These are phyloP conservation scores for Triplophysa dalaica DNA, from an alignment of 2,113 vertebrate species.

Conservation along the genomic window DNA sequence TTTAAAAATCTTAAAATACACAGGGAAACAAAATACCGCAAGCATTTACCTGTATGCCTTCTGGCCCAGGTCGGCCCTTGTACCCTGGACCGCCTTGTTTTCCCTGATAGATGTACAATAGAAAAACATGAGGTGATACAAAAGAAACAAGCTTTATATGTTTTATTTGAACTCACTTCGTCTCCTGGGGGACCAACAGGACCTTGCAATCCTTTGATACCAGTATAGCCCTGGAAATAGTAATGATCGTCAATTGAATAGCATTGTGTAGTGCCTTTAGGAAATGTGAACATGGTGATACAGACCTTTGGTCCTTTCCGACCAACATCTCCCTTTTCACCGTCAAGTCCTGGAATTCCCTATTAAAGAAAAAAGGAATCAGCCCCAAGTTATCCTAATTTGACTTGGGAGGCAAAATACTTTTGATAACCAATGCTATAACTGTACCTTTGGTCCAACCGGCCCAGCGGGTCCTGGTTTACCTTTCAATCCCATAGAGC, in stretches of 20 bases:
- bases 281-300: slow-evolving; percentile 38
- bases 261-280: background rate
- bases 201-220: slow-evolving; percentile 63
- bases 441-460: slow-evolving; percentile 67
- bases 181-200: slow-evolving; percentile 62
- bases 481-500: slow-evolving; percentile 63
- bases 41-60: slow-evolving; percentile 65
- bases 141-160: background rate
- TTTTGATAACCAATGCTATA: background rate
- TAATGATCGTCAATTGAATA: background rate
- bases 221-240: slow-evolving; percentile 63
- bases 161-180: slow-evolving; percentile 60
- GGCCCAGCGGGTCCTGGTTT: slow-evolving; percentile 62
- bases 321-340: slow-evolving; percentile 60
- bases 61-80: slow-evolving; percentile 62
- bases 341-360: slow-evolving; percentile 69
- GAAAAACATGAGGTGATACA: background rate
- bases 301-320: slow-evolving; percentile 60
- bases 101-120: slow-evolving; percentile 58
- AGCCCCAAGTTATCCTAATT: too few species aligned
- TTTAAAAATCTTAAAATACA: too few species aligned
- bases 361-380: slow-evolving; percentile 30
- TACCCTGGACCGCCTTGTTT: slow-evolving; percentile 63
- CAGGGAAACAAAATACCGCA: background rate
- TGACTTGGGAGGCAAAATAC: background rate